Conservation (phyloP, 2,113 vertebrate species). For the Nothobranchius furzeri region DNA sequence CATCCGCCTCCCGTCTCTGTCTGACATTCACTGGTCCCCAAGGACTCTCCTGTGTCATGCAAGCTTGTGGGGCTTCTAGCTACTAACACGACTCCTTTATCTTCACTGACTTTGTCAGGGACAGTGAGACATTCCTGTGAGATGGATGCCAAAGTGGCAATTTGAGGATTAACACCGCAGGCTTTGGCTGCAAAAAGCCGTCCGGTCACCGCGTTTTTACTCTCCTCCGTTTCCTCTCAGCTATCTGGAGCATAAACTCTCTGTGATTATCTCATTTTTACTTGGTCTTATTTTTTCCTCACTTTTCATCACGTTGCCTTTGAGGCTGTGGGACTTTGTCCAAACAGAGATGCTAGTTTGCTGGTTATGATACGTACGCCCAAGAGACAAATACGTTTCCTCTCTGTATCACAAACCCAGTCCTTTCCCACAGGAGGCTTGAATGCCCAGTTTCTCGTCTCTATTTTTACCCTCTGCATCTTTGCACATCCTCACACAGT, state of each 20-base stretch:
- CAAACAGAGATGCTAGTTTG: conserved; percentile 39
- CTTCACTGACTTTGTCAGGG: conserved; percentile 48
- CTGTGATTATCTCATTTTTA: conserved; percentile 9
- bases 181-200: conserved; percentile 19
- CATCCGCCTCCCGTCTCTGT: conserved; percentile 50
- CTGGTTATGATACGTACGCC: conserved; percentile 25
- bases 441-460: conserved; percentile 28
- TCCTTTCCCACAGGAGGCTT: conserved; percentile 40
- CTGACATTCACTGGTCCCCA: conserved; percentile 49
- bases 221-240: conserved; percentile 20
- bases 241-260: conserved; percentile 20
- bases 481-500: conserved; percentile 22
- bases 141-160: conserved; percentile 31
- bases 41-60: conserved; percentile 43
- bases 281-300: conserved; percentile 8
- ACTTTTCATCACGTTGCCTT: conserved; percentile 19
- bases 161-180: conserved; percentile 40
- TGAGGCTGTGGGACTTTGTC: conserved; percentile 31
- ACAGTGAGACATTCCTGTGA: conserved; percentile 54
- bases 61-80: conserved; percentile 39
- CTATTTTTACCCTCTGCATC: conserved; percentile 60
- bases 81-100: conserved; percentile 58
- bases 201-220: conserved; percentile 6
- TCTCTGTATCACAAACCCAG: conserved; percentile 31
- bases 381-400: conserved; percentile 51